Base-by-base conservation (phyloP, 2,797 vertebrate species). In the Sternotherus odoratus region DNA sequence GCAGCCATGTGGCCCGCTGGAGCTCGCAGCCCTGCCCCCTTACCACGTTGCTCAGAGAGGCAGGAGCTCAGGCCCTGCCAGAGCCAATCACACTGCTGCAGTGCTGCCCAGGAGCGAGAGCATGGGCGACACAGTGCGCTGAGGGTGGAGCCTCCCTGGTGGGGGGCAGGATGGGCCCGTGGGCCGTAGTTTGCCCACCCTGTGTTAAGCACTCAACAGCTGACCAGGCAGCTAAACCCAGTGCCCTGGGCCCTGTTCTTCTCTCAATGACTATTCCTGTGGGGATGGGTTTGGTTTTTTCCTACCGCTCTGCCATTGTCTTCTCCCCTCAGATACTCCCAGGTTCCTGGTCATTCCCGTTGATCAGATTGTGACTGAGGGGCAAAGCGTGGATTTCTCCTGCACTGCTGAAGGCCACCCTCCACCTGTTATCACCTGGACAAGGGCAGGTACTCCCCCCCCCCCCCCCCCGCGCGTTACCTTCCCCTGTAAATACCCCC, bases 401-500 rank as follows among this genome's bases (percentile, higher is more conserved):
- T 98, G 98, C 90, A 95, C 97, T 86, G 97, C 97, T 5, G 96
- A 97, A 39, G 98, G 98, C 30, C 97, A 94, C 72, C 98, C 98
- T 79, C 78, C 92, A 1, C 97, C 98, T 0, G 96, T 98, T 43
- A 97, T 98, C 43, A 88, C 98, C 87, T 98, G 98, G 98, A 98
- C 98, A 0, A 97, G 97, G 86, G 97, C 97, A 96, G 98, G 98
- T 98, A 97, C 66, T 85, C 78, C 83, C 51, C 36, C 90, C 43
- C 43, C 43, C 43, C 8, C 43, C 43, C n/a, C n/a, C n/a, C n/a
- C 2, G 0, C 3, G 0, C 75, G 46, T 36, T 33, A 48, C 49
- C 49, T 33, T 53, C 77, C 33, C 51, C 26, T 53, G 21, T n/a
- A 21, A 79, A 50, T 53, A 75, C 12, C 72, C 72, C 2, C 0